Evolutionary conservation across 2,888 invertebrate species (phyloP).

Genomic region (Pachymerium ferrugineum): DNA sequence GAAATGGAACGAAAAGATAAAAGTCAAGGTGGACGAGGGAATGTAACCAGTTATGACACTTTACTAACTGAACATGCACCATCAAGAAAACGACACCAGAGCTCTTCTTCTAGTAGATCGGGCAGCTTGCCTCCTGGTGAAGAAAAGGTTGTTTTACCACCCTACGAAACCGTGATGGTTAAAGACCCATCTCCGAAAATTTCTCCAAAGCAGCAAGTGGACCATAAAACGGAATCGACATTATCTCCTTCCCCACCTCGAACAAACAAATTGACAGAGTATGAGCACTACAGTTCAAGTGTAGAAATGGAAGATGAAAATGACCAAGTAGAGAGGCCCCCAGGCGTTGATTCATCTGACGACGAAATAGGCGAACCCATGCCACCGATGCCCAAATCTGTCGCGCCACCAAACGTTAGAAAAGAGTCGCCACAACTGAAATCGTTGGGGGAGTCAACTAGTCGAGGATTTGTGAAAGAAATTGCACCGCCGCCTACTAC

Average conservation of each 20-base stretch:
- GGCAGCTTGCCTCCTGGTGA: background rate
- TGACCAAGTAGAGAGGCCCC: background rate
- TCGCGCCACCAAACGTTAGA: background rate
- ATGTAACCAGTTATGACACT: background rate
- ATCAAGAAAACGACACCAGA: background rate
- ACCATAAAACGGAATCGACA: background rate
- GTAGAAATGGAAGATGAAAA: conserved; percentile 29
- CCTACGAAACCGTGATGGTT: background rate
- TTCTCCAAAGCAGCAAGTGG: background rate
- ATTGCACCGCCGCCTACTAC: background rate
- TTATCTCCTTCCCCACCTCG: background rate
- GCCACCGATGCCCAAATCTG: background rate
- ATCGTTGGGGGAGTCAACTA: background rate
- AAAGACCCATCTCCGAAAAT: background rate
- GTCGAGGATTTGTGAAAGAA: background rate
- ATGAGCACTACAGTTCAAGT: conserved; percentile 28
- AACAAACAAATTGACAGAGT: background rate
- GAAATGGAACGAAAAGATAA: background rate
- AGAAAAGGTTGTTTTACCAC: background rate
- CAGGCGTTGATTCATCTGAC: background rate
- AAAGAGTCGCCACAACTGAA: background rate
- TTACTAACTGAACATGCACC: background rate
- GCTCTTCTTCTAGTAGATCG: conserved; percentile 3
- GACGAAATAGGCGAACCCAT: no score
- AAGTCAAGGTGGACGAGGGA: background rate